Percentiles rank a stretch among this genome's conserved stretches.
These are phyloP conservation scores for Scalopus aquaticus DNA, from an alignment of 2,113 vertebrate species.

Conservation along the genomic window DNA sequence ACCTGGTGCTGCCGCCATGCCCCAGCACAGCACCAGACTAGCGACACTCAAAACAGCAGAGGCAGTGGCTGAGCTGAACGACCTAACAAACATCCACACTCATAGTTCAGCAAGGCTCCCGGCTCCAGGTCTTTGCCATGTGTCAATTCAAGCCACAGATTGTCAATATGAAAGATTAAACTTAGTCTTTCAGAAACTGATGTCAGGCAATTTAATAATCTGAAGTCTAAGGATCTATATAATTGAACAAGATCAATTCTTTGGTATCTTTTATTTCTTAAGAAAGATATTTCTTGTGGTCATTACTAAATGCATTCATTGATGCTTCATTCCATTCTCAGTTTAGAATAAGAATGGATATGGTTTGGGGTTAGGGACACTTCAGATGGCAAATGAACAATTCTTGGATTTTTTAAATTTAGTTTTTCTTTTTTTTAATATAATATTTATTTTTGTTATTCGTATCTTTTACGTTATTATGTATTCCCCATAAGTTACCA, in stretches of 20 bases:
- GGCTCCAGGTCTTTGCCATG: no score
- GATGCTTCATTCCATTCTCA: background rate
- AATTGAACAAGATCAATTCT: background rate
- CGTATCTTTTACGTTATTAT: no score
- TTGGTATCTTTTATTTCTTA: background rate
- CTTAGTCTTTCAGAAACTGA: background rate
- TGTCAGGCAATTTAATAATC: background rate
- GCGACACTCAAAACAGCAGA: no score
- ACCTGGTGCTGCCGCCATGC: no score
- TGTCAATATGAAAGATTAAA: background rate
- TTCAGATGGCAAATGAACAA: background rate
- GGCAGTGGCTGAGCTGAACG: no score
- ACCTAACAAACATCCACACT: no score
- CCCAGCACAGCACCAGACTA: no score
- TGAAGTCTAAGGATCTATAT: background rate
- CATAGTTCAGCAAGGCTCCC: no score
- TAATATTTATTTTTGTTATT: no score
- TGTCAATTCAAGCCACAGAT: background rate
- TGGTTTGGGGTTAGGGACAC: background rate
- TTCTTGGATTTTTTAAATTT: background rate
- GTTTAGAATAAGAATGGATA: background rate
- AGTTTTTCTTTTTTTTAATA: background rate
- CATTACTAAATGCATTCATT: background rate
- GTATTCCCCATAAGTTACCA: no score
- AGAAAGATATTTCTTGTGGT: background rate